Evolutionary conservation across 2,888 invertebrate species (phyloP), one percentile per base, ranked within the genome.

Genomic region (Drosophila cracens): DNA sequence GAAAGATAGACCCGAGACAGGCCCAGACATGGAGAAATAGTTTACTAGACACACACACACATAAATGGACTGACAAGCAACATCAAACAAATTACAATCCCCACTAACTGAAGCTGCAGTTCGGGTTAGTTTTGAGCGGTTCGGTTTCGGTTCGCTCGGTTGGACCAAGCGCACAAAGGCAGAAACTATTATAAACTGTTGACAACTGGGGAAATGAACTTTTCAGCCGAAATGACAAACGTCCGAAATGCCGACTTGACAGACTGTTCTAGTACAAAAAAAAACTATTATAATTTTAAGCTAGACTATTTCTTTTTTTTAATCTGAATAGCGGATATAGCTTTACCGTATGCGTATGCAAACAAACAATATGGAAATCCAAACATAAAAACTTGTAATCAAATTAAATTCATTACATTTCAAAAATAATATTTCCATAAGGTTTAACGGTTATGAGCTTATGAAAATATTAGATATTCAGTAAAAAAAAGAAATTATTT

Each of bases 131-230:
- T 76, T 76, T 61, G 54, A 71, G 61, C 49, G 78, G 57, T 75
- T 77, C 74, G 56, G 60, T 70, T 71, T 77, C 40, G 70, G 74
- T 74, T 40, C 66, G 53, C 56, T 76, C 57, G 67, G 62, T 38
- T 57, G 67, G 56, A 46, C 61, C 71, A 38, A 51, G 64, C 69
- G 63, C 70, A 60, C 66, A 75, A 82, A 82, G 68, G 75, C 79
- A 74, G 76, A 85, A 84, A 81, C 85, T 77, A 84, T 84, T 87
- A 85, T 81, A 84, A 84, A 76, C 77, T 66, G 81, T 77, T 87
- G 87, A 85, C 84, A 85, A 83, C 87, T 81, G 68, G 84, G 87
- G 85, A 85, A 85, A 85, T 85, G 81, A 87, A 87, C 81, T 74
- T 82, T 84, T 84, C 72, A 84, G 67, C 70, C 43, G 76, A 79